phyloP scores from a whole-genome alignment of 2,888 invertebrate species.

The Liposcelis brunnea region DNA sequence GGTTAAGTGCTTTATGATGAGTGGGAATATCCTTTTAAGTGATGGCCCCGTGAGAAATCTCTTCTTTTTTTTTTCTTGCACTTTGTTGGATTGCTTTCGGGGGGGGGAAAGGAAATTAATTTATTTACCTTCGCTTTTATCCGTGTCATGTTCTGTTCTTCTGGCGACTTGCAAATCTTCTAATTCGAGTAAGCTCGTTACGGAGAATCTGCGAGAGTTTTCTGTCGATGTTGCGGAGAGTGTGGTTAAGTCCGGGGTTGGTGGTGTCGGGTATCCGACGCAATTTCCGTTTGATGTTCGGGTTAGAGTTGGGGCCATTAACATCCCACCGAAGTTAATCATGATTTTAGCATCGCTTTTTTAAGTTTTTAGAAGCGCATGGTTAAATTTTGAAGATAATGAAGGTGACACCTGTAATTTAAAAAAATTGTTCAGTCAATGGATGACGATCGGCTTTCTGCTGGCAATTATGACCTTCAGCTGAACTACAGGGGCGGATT shows the following conservation, averaged over 20 bases:
- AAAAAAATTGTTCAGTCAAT: too few relatives aligned
- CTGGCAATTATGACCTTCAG: too few relatives aligned
- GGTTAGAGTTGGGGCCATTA: neutral
- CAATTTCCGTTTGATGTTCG: neutral
- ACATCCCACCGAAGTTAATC: constrained; percentile 5
- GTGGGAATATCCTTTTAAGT: too few relatives aligned
- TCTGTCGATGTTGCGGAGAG: constrained; percentile 13
- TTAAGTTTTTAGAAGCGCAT: too few relatives aligned
- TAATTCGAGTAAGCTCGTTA: constrained; percentile 19
- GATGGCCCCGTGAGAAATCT: too few relatives aligned
- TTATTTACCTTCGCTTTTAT: constrained; percentile 12
- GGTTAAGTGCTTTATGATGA: too few relatives aligned
- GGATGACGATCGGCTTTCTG: too few relatives aligned
- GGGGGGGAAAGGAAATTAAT: neutral
- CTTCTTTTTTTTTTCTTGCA: too few relatives aligned
- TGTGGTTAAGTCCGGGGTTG: neutral
- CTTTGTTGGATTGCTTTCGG: too few relatives aligned
- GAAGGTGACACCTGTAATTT: too few relatives aligned
- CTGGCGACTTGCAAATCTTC: constrained; percentile 11
- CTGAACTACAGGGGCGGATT: too few relatives aligned
- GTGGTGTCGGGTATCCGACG: neutral
- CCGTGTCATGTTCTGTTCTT: constrained; percentile 1
- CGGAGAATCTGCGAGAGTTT: constrained; percentile 19
- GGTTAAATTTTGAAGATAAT: too few relatives aligned
- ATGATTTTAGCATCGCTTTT: neutral